phyloP scores from a whole-genome alignment of 2,113 vertebrate genomes.

The Lagenorhynchus albirostris region DNA sequence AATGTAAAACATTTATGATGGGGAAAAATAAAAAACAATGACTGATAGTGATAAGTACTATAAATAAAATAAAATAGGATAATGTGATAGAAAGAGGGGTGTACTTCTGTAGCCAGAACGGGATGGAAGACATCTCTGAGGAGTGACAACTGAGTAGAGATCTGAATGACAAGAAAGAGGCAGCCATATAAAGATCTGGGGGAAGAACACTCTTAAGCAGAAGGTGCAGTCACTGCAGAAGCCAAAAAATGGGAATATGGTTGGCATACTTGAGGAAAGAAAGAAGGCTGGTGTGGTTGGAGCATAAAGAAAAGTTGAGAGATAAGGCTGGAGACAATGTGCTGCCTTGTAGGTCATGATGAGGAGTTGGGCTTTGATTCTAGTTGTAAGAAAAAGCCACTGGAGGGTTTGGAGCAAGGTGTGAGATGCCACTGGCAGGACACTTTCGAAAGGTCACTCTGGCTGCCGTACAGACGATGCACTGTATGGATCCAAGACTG shows the following conservation, averaged over 20 bases:
- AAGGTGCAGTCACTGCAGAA: not conserved
- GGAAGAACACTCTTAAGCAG: not conserved
- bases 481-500: not conserved
- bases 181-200: not conserved
- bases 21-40: not conserved
- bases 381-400: not conserved
- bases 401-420: not conserved
- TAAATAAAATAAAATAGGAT: not conserved
- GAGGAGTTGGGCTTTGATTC: not conserved
- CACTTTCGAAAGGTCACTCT: not conserved
- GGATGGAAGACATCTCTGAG: not conserved
- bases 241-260: not conserved
- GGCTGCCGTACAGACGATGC: not conserved
- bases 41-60: not conserved
- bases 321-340: not conserved
- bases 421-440: not conserved
- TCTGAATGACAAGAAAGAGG: not conserved
- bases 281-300: not conserved
- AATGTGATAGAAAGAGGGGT: not conserved
- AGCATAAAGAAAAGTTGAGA: not conserved
- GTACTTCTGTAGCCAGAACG: not conserved
- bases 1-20: not conserved
- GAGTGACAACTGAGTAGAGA: not conserved
- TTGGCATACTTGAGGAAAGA: not conserved
- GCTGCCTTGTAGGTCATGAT: not conserved